Percentiles rank a stretch among this genome's conserved stretches.
Evolutionary conservation across 1,140 invertebrate genomes (phyloP).

Genomic region (Bombus fervidus): DNA sequence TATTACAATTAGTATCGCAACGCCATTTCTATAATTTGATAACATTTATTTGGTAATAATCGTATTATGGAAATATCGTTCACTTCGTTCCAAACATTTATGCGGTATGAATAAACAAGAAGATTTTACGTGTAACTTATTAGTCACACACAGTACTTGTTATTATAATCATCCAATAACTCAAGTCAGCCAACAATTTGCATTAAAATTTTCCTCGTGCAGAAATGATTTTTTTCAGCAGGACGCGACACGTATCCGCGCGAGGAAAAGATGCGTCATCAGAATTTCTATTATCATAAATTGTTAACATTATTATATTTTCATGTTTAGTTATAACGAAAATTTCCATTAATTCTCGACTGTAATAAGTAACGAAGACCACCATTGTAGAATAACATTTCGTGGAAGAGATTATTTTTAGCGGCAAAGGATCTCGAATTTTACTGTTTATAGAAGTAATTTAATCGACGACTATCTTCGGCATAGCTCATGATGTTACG

Average conservation of each 20-base stretch:
- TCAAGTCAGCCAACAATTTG: not conserved
- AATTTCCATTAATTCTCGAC: not conserved
- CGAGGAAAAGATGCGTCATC: conserved; percentile 6
- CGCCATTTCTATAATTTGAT: no score
- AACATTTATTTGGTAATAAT: no score
- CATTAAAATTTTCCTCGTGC: conserved; percentile 7
- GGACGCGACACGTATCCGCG: not conserved
- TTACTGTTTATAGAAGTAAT: conserved; percentile 22
- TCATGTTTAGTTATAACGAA: not conserved
- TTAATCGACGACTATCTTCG: conserved; percentile 11
- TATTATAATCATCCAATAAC: not conserved
- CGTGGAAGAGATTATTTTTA: conserved; percentile 13
- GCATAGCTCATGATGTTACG: not conserved
- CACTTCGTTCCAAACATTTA: no score
- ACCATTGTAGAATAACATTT: not conserved
- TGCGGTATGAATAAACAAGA: no score
- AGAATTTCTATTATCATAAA: conserved; percentile 17
- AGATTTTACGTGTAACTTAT: not conserved
- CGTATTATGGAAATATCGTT: no score
- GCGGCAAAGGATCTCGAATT: not conserved
- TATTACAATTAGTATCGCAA: no score
- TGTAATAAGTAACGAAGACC: no score
- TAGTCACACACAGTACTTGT: not conserved
- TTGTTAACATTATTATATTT: conserved; percentile 13
- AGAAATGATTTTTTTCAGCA: not conserved